Evolutionary conservation across 2,797 vertebrate species (phyloP).

Genomic region (Acridotheres tristis): DNA sequence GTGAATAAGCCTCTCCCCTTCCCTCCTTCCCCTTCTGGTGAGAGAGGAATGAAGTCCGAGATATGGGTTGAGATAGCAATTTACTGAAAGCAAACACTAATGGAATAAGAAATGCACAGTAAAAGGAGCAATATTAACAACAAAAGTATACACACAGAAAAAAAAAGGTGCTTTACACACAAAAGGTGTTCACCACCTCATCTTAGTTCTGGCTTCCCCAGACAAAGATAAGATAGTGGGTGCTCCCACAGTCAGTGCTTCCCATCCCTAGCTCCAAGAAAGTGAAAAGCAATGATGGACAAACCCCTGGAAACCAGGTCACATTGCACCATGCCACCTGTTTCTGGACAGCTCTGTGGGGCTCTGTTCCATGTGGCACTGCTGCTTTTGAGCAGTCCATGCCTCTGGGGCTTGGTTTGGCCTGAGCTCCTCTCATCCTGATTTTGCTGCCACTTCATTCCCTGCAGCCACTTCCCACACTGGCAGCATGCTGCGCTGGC

Average conservation of each 20-base stretch:
- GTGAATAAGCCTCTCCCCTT: neutral
- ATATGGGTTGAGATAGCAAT: neutral
- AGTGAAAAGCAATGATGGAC: neutral
- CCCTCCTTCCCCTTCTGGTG: neutral
- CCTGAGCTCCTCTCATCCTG: neutral
- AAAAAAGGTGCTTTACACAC: neutral
- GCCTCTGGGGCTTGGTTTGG: neutral
- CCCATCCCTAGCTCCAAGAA: accelerated
- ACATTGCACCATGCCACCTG: neutral
- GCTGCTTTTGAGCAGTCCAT: neutral
- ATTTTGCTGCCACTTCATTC: neutral
- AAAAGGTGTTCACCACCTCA: neutral
- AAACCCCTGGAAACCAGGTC: neutral
- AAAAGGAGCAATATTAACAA: neutral
- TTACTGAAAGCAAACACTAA: neutral
- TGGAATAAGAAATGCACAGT: neutral
- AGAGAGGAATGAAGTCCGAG: neutral
- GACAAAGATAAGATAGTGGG: neutral
- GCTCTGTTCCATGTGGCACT: neutral
- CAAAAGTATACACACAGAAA: neutral
- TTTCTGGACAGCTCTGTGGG: neutral
- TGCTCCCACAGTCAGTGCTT: neutral
- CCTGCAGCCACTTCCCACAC: accelerated
- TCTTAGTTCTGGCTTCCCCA: neutral
- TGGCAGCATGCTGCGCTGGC: accelerated